These are phyloP conservation scores for Nothoprocta perdicaria DNA, from an alignment of 2,113 vertebrate genomes.

Conservation along the genomic window DNA sequence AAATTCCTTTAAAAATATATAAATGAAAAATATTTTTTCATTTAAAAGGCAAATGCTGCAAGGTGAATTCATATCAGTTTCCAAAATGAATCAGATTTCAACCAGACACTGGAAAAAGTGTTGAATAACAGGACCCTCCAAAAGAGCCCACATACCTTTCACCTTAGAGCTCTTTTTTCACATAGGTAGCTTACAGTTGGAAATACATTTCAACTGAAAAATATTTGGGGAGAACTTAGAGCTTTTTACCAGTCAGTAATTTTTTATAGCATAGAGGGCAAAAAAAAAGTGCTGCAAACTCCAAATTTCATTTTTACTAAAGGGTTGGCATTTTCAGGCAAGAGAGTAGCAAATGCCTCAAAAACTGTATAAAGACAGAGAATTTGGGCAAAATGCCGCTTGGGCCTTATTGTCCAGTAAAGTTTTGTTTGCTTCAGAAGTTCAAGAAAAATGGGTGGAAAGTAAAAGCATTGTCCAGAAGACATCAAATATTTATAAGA, in stretches of 20 bases:
- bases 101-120: neutral
- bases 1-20: neutral
- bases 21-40: neutral
- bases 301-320: neutral
- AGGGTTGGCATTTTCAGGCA: neutral
- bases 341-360: neutral
- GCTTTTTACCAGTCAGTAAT: neutral
- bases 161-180: neutral
- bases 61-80: neutral
- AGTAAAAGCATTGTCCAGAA: neutral
- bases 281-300: neutral
- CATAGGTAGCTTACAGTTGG: neutral
- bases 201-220: neutral
- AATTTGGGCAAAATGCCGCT: neutral
- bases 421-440: neutral
- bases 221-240: neutral
- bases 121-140: neutral
- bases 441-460: neutral
- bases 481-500: neutral
- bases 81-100: neutral
- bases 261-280: neutral
- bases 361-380: neutral
- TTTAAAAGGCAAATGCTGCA: neutral
- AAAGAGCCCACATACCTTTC: neutral
- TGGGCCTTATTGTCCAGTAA: neutral